A percentile compares a stretch with the other conserved stretches of the same genome.
Conservation (phyloP, 2,888 invertebrate species). For the Eilema griseolum region DNA sequence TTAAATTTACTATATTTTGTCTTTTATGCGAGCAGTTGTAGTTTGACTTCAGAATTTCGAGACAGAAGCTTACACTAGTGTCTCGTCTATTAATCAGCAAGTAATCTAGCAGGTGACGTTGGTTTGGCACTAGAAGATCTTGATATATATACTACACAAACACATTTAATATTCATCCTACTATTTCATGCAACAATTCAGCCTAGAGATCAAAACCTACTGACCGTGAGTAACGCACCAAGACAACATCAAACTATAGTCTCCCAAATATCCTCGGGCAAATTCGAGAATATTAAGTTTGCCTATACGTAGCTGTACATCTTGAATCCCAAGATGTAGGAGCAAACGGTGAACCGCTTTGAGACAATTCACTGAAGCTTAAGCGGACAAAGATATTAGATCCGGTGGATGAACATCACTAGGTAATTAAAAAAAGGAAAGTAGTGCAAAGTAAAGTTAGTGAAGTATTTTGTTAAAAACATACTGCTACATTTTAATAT, state of each 20-base stretch:
- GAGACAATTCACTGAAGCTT: conserved; percentile 17
- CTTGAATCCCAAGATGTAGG: conserved; percentile 2
- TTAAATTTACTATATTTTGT: no score
- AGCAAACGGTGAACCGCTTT: conserved; percentile 13
- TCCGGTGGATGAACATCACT: conserved; percentile 12
- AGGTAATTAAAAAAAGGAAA: conserved; percentile 4
- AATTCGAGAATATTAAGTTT: conserved; percentile 2
- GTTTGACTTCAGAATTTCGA: no score
- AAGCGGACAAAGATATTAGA: conserved; percentile 18
- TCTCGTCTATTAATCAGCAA: no score
- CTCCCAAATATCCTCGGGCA: background rate
- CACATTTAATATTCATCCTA: no score
- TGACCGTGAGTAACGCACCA: background rate
- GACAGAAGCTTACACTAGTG: no score
- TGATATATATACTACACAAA: no score
- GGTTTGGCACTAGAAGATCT: no score
- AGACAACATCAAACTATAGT: conserved; percentile 2
- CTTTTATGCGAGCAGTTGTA: no score
- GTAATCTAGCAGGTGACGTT: no score
- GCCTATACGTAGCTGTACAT: background rate
- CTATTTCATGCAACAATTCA: background rate
- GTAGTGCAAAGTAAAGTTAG: background rate
- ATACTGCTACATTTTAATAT: no score
- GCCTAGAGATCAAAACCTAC: background rate
- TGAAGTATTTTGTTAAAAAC: no score